These are phyloP conservation scores for Setipinna tenuifilis DNA, from an alignment of 2,797 vertebrate species.

Conservation along the genomic window DNA sequence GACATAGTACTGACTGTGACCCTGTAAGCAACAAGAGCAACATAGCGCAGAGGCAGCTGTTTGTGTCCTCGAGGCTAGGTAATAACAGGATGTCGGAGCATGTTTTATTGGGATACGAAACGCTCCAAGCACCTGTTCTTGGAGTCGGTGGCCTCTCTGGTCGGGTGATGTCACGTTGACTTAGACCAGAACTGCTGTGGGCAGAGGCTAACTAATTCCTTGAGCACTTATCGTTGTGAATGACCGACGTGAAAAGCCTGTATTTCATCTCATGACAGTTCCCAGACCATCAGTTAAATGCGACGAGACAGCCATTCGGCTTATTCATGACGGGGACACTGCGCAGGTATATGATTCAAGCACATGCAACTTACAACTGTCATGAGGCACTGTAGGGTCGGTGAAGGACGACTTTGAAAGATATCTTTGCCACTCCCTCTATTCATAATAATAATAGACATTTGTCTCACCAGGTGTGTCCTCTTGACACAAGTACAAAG, in stretches of 20 bases:
- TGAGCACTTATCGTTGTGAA: neutral
- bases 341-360: neutral
- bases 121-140: neutral
- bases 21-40: no score
- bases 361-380: neutral
- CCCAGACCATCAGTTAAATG: neutral
- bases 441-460: neutral
- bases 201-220: no score
- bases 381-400: neutral
- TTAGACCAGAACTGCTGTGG: no score
- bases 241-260: neutral
- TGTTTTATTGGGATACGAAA: no score
- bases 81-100: no score
- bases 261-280: neutral
- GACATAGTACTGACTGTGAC: no score
- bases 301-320: neutral
- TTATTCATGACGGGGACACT: neutral
- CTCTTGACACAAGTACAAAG: neutral
- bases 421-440: neutral
- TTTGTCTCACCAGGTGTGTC: neutral
- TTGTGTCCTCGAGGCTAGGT: no score
- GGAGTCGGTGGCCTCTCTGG: neutral
- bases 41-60: no score
- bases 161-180: neutral
- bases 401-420: neutral